Conservation (phyloP, 92 coral and sea anemone genomes). For the Galaxea fascicularis region DNA sequence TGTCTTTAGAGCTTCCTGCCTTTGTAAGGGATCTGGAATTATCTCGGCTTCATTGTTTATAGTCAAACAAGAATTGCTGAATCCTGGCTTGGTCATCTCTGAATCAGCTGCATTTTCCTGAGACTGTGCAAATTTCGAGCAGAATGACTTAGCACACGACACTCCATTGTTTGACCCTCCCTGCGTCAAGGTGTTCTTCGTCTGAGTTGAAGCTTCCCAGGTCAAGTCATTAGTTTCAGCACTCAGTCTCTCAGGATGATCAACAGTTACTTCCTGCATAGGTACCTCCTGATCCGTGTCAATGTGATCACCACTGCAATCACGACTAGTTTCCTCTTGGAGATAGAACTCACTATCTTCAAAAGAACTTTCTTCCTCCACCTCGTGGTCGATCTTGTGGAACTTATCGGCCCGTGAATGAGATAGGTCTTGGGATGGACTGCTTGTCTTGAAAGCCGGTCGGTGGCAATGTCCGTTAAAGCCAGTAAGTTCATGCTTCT, state of each 20-base stretch:
- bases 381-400: not conserved
- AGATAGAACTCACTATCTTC: not conserved
- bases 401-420: conserved; percentile 16
- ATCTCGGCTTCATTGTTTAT: not conserved
- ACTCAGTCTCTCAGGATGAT: not conserved
- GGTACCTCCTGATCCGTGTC: conserved; percentile 31
- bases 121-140: not conserved
- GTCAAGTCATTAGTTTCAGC: not conserved
- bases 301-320: not conserved
- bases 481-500: not conserved
- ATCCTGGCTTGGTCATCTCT: not conserved
- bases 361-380: not conserved
- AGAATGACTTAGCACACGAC: not conserved
- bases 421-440: not conserved
- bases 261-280: not conserved
- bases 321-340: not conserved
- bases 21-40: not conserved
- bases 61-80: too few species aligned
- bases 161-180: not conserved
- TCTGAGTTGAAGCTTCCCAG: not conserved
- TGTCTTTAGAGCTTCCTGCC: not conserved
- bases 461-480: not conserved
- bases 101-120: not conserved
- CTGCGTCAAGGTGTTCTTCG: not conserved
- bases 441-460: not conserved